Base-by-base conservation (phyloP, 2,888 invertebrate genomes). In the Gasteruption jaculator region DNA sequence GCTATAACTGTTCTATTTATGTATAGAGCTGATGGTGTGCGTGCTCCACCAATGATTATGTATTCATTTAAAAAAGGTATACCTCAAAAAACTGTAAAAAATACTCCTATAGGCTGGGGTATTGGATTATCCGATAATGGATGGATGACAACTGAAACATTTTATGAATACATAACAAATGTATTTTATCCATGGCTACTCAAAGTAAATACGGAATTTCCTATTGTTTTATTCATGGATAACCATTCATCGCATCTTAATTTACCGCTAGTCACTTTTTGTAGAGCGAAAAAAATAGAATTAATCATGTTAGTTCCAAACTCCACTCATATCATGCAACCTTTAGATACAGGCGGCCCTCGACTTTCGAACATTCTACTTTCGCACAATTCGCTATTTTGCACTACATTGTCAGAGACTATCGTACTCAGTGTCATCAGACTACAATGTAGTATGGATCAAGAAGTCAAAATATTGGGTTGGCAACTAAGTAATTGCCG, bases 131-230 rank as follows among this genome's bases (percentile, higher is more conserved):
- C 41, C 20, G 37, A 45, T 26, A 37, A 31, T 21, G 41, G 71
- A 5, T 72, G 72, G 73, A 74, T 68, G 70, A 71, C 62, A 7
- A 48, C 57, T 2, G 63, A 63, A 48, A 58, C 56, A 3, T 71
- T 73, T 53, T 70, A 50, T 47, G 65, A 72, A 52, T 71, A 61
- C 46, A 56, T 71, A 4, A 54, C 60, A 5, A 67, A 70, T 49
- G 49, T 67, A 18, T 70, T 71, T 52, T 43, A 60, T 46, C 60
- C 60, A 27, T 72, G 68, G 67, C 43, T 71, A 25, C 24, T 54
- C 26, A 48, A 55, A 40, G 56, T 65, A 38, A 45, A 59, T 24
- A 60, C 71, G 22, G 38, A 54, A 37, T 49, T 60, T 12, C 71
- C 59, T 29, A 53, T 71, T 25, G 56, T 73, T 37, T 40, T 22